phyloP scores from a whole-genome alignment of 2,888 invertebrate genomes.

The Rugalucina vietnamica region DNA sequence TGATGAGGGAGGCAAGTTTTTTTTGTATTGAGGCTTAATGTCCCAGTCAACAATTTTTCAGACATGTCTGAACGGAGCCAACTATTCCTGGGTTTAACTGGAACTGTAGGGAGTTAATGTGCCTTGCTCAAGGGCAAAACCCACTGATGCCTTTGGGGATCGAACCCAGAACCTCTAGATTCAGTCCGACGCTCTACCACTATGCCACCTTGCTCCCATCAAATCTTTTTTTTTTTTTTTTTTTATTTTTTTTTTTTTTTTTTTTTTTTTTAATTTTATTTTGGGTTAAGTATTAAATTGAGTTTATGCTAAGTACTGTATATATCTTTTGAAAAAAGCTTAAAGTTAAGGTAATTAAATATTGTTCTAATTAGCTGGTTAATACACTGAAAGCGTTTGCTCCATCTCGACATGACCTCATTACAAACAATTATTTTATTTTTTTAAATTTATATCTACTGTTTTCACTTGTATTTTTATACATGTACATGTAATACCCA shows the following conservation, averaged over 20 bases:
- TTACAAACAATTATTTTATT: too few species aligned
- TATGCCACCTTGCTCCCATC: not conserved
- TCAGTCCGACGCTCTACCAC: too few species aligned
- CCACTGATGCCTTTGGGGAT: not conserved
- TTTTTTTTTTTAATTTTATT: not conserved
- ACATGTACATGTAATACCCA: too few species aligned
- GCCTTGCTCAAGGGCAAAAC: not conserved
- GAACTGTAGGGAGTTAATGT: not conserved
- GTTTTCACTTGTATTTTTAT: too few species aligned
- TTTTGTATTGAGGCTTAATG: too few species aligned
- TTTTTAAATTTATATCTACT: too few species aligned
- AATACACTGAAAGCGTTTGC: too few species aligned
- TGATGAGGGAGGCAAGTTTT: too few species aligned
- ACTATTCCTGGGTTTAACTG: not conserved
- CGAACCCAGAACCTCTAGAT: too few species aligned
- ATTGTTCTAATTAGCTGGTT: too few species aligned
- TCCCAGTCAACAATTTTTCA: not conserved
- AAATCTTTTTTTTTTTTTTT: not conserved
- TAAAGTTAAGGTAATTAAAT: not conserved
- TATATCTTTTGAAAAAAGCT: not conserved
- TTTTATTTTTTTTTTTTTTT: not conserved
- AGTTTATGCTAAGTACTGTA: not conserved
- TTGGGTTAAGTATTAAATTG: not conserved
- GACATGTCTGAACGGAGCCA: not conserved
- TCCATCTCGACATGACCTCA: too few species aligned